These are phyloP conservation scores for Allygus modestus DNA, from an alignment of 2,888 invertebrate genomes.

Conservation along the genomic window DNA sequence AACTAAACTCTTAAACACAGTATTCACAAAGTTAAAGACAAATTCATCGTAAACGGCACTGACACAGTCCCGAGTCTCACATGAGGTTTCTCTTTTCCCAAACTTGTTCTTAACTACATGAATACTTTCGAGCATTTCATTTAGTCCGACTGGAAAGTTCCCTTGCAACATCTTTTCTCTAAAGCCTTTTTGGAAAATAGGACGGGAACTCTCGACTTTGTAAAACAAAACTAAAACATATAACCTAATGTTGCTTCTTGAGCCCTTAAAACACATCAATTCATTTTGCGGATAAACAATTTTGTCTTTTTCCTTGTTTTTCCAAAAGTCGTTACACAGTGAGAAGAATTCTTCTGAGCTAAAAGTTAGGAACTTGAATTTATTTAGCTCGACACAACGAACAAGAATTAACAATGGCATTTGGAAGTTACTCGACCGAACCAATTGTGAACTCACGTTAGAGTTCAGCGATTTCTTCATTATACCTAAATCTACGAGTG, in stretches of 20 bases:
- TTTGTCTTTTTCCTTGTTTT: not conserved
- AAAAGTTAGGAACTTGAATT: not conserved
- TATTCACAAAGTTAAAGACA: not conserved
- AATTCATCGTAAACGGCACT: not conserved
- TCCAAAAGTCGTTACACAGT: not conserved
- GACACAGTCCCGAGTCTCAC: not conserved
- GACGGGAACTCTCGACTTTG: not conserved
- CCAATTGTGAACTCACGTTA: not conserved
- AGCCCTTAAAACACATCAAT: not conserved
- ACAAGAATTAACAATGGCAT: not conserved
- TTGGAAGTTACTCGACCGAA: not conserved
- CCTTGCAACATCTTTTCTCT: not conserved
- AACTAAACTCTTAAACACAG: not conserved
- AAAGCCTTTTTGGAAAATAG: not conserved
- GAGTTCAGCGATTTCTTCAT: not conserved
- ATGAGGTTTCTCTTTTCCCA: not conserved
- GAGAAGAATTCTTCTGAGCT: not conserved
- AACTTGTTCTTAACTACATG: not conserved
- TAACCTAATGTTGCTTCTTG: not conserved
- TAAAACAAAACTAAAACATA: constrained; percentile 5
- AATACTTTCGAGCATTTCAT: not conserved
- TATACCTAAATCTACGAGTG: not conserved
- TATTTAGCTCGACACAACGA: not conserved
- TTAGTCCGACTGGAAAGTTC: no score
- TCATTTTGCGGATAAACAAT: not conserved